Evolutionary conservation across 2,888 invertebrate genomes (phyloP).

Genomic region (Nudaria mundana): DNA sequence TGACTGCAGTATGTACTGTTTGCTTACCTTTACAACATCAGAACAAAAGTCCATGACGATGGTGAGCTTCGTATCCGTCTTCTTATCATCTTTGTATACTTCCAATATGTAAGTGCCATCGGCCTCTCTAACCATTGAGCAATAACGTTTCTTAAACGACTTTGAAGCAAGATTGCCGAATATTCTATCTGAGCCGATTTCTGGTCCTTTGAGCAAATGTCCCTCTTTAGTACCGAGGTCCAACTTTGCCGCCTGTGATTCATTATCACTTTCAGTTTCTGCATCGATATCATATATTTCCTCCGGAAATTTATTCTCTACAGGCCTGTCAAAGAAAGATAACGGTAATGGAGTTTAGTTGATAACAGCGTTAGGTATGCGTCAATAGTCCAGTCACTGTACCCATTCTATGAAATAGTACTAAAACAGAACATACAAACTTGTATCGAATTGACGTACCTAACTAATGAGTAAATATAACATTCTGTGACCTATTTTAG

Average conservation of each 20-base stretch:
- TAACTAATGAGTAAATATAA: no score
- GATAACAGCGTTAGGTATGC: conserved; percentile 15
- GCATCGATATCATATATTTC: conserved; percentile 95
- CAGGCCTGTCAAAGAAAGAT: conserved; percentile 47
- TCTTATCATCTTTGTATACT: conserved; percentile 96
- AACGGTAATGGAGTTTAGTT: conserved; percentile 14
- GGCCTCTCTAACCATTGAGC: conserved; percentile 93
- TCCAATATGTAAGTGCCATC: conserved; percentile 95
- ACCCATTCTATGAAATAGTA: conserved; percentile 15
- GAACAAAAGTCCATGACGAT: conserved; percentile 97
- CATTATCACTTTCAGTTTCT: conserved; percentile 90
- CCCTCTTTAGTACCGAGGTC: conserved; percentile 94
- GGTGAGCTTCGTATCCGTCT: conserved; percentile 93
- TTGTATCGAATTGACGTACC: no score
- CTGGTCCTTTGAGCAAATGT: conserved; percentile 94
- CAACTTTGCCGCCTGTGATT: conserved; percentile 84
- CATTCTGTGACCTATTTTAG: no score
- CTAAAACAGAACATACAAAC: conserved; percentile 7
- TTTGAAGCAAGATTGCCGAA: conserved; percentile 95
- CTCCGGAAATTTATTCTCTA: conserved; percentile 79
- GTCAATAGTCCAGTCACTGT: conserved; percentile 10
- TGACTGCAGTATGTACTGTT: no score
- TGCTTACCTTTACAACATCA: conserved; percentile 89
- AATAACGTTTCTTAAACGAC: conserved; percentile 94
- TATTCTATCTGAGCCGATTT: conserved; percentile 93